Conservation (phyloP, 2,888 invertebrate genomes). For the Trichogramma evanescens region DNA sequence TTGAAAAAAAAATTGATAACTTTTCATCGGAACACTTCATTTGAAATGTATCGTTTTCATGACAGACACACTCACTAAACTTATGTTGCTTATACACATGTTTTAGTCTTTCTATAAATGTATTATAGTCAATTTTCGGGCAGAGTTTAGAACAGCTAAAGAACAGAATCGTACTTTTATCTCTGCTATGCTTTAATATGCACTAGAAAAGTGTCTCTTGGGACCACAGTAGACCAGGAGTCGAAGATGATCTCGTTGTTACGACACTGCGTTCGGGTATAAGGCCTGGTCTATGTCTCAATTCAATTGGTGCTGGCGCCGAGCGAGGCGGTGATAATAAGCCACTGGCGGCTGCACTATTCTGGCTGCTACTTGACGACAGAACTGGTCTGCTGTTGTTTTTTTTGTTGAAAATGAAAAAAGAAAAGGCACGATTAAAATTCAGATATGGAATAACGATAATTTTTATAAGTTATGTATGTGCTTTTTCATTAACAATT, state of each 20-base stretch:
- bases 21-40: no score
- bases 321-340: slow-evolving; percentile 10
- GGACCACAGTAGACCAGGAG: slow-evolving; percentile 51
- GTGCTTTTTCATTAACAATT: background rate
- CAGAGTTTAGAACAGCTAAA: no score
- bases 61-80: no score
- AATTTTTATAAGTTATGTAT: background rate
- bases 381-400: slow-evolving; percentile 34
- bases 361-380: slow-evolving; percentile 40
- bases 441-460: background rate
- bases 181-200: background rate
- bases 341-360: slow-evolving; percentile 27
- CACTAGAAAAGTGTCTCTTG: slow-evolving; percentile 74
- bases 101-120: no score
- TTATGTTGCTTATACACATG: no score
- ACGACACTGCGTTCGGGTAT: background rate
- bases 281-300: slow-evolving; percentile 36
- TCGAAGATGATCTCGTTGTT: background rate
- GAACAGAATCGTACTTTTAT: no score
- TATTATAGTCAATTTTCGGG: no score
- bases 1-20: no score
- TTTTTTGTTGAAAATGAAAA: background rate
- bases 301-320: slow-evolving; percentile 35
- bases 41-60: no score
- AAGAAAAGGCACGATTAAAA: background rate